phyloP scores from a whole-genome alignment of 2,113 vertebrate species.

The Illadopsis cleaveri region DNA sequence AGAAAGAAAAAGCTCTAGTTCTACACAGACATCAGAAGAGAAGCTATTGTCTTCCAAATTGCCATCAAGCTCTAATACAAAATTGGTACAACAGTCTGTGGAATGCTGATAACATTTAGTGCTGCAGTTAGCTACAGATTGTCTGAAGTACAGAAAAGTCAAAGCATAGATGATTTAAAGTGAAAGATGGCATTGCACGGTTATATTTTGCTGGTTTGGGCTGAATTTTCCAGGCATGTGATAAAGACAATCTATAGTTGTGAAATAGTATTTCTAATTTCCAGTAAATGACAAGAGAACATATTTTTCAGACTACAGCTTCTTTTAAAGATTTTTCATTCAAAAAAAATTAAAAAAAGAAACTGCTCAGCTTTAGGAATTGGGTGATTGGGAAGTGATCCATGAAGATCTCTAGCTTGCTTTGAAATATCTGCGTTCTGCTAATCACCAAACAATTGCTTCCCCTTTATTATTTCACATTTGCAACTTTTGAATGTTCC shows the following conservation, averaged over 20 bases:
- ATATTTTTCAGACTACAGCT: background rate
- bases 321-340: background rate
- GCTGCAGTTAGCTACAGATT: constrained; percentile 13
- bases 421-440: background rate
- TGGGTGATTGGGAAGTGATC: background rate
- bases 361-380: background rate
- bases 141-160: background rate
- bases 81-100: constrained; percentile 56
- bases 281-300: background rate
- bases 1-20: constrained; percentile 45
- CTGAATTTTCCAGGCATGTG: background rate
- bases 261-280: background rate
- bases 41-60: constrained; percentile 63
- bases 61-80: constrained; percentile 4
- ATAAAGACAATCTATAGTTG: background rate
- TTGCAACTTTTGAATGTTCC: background rate
- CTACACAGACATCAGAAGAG: constrained; percentile 43
- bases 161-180: constrained; percentile 6
- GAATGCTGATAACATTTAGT: constrained; percentile 60
- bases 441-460: background rate
- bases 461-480: background rate
- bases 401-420: background rate
- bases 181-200: background rate
- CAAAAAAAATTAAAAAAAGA: background rate
- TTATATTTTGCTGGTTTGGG: background rate